phyloP scores from a whole-genome alignment of 2,113 vertebrate genomes.

The Proterorhinus semilunaris region DNA sequence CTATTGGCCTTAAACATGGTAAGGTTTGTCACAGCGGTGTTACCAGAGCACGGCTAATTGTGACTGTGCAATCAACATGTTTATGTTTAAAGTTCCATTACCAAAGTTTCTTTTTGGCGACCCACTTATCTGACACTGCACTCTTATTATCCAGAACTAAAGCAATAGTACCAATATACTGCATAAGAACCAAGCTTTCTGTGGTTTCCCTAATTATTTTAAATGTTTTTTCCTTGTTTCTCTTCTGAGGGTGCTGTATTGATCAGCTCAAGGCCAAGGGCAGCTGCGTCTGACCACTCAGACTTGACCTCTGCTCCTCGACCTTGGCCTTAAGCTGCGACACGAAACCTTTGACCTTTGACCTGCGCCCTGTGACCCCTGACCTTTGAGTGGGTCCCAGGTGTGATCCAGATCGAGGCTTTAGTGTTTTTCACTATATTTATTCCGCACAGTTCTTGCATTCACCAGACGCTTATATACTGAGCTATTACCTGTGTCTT shows the following conservation, averaged over 20 bases:
- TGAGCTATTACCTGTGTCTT: too few species aligned
- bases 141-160: neutral
- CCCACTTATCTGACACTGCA: neutral
- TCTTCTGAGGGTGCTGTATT: slow-evolving; percentile 70
- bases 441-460: too few species aligned
- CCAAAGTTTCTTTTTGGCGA: neutral
- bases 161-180: neutral
- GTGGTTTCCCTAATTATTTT: too few species aligned
- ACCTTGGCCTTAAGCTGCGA: slow-evolving; percentile 84
- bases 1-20: slow-evolving; percentile 21
- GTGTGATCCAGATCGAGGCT: slow-evolving; percentile 41
- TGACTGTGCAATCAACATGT: neutral
- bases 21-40: slow-evolving; percentile 3
- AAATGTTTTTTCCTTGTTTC: too few species aligned
- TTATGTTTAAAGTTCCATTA: neutral
- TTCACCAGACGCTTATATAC: too few species aligned
- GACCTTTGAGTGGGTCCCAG: slow-evolving; percentile 20
- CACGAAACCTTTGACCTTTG: slow-evolving; percentile 78
- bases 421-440: too few species aligned
- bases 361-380: slow-evolving; percentile 63
- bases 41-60: neutral
- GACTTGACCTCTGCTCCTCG: slow-evolving; percentile 84
- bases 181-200: neutral
- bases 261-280: slow-evolving; percentile 87
- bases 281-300: slow-evolving; percentile 79